A percentile compares a stretch with the other conserved stretches of the same genome.
phyloP scores from a whole-genome alignment of 2,797 vertebrate genomes.

The Coendou prehensilis region DNA sequence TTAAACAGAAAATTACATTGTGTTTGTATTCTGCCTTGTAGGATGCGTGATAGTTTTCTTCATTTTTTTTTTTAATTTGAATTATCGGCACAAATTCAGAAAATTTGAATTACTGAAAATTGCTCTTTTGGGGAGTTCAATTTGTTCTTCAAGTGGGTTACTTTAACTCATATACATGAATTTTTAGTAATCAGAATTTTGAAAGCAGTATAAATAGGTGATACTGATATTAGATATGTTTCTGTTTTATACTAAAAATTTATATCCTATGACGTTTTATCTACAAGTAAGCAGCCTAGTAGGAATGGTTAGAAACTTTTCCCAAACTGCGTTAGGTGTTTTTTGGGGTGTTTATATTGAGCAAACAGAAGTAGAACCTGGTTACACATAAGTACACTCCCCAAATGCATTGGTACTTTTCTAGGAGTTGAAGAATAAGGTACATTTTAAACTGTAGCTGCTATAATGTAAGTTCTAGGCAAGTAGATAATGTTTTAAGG shows the following conservation, averaged over 20 bases:
- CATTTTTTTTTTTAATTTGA: background rate
- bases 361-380: background rate
- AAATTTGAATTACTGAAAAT: constrained; percentile 38
- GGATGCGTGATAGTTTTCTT: background rate
- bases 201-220: background rate
- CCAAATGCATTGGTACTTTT: constrained; percentile 11
- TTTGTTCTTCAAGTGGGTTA: constrained; percentile 16
- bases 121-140: background rate
- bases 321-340: background rate
- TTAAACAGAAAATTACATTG: constrained; percentile 22
- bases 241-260: background rate
- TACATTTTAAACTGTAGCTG: background rate
- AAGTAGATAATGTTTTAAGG: background rate
- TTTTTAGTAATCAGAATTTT: constrained; percentile 45
- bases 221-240: background rate
- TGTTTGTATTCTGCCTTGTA: background rate
- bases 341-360: background rate
- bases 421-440: background rate
- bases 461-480: background rate
- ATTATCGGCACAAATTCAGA: background rate
- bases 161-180: constrained; percentile 54
- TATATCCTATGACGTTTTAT: background rate
- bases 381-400: background rate
- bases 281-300: constrained; percentile 30
- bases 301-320: background rate